Percentiles rank a stretch among this genome's conserved stretches.
phyloP scores from a whole-genome alignment of 1,140 invertebrate species.

The Littorina saxatilis region DNA sequence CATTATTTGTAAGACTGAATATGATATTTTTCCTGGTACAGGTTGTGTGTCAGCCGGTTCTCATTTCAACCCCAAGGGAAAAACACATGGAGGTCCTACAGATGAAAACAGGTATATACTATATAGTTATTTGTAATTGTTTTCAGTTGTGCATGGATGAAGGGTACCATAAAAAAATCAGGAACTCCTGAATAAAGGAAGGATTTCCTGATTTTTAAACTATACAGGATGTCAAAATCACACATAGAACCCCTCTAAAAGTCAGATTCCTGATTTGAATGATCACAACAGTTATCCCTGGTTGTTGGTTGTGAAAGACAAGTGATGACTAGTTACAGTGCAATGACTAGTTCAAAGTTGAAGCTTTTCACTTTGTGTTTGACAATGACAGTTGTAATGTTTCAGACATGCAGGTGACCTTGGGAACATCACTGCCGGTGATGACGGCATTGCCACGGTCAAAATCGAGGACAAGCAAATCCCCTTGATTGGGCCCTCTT shows the following conservation, averaged over 20 bases:
- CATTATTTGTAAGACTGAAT: too few species aligned
- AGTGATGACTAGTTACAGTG: too few species aligned
- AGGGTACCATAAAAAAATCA: neutral
- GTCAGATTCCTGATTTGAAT: too few species aligned
- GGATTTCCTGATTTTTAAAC: neutral
- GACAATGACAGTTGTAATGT: slow-evolving; percentile 21
- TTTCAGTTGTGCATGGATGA: too few species aligned
- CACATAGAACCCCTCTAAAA: neutral
- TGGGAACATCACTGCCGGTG: slow-evolving; percentile 88
- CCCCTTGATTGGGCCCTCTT: slow-evolving; percentile 85
- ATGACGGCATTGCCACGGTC: slow-evolving; percentile 86
- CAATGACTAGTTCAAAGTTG: too few species aligned
- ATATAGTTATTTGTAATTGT: neutral
- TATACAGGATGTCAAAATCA: too few species aligned
- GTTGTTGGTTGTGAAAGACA: too few species aligned
- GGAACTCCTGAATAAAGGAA: neutral
- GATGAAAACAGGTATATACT: neutral
- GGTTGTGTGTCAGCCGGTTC: neutral
- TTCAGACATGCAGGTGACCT: slow-evolving; percentile 91
- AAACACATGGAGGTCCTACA: slow-evolving; percentile 16
- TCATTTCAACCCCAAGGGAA: slow-evolving; percentile 6
- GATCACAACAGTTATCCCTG: too few species aligned
- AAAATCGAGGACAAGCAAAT: slow-evolving; percentile 86
- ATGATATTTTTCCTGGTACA: too few species aligned
- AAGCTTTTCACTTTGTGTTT: neutral